Evolutionary conservation across 64 coral and sea anemone genomes (phyloP), one percentile per base, ranked within the genome.

Genomic region (Actinia tenebrosa): DNA sequence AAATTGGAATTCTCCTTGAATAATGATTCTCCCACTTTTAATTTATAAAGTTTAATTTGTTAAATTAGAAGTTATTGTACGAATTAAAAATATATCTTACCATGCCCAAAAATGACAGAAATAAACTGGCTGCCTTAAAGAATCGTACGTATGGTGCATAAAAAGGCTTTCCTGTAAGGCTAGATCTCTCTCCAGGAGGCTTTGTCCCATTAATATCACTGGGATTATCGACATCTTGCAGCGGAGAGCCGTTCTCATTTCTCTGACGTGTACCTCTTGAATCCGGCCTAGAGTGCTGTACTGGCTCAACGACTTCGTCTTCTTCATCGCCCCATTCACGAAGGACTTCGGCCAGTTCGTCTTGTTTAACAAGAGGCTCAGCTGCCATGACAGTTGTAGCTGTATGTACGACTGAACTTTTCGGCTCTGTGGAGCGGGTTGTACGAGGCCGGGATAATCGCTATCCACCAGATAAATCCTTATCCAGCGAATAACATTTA

Each of bases 81-180:
- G 26, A 2, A 30, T 43, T 75, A 42, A 75, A 15, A 75, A 75
- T 37, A 14, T 14, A 7, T 62, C 94, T 93, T 89, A 96, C 94
- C 94, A 96, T 47, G 26, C 91, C 94, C 22, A 96, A 85, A 81
- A 96, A 96, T 71, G 91, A 71, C 22, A 90, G 1, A 22, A 85
- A 85, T 6, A 96, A 60, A 66, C 79, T 90, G 18, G 86, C 2
- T 20, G 91, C 90, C 60, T 96, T 87, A 6, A 80, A 64, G 13
- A 25, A 53, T 82, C 85, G 85, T 6, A 86, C 64, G 19, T 86
- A 58, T 22, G 77, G 64, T 0, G 30, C 50, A 54, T 85, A 85
- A 45, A 64, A 58, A 4, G 83, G 54, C n/a, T 59, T 61, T 4
- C 83, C 83, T 19, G 60, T 85, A 11, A 85, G 54, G 5, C 56